Conservation (phyloP, 2,888 invertebrate genomes). For the Drosophila siamana region DNA sequence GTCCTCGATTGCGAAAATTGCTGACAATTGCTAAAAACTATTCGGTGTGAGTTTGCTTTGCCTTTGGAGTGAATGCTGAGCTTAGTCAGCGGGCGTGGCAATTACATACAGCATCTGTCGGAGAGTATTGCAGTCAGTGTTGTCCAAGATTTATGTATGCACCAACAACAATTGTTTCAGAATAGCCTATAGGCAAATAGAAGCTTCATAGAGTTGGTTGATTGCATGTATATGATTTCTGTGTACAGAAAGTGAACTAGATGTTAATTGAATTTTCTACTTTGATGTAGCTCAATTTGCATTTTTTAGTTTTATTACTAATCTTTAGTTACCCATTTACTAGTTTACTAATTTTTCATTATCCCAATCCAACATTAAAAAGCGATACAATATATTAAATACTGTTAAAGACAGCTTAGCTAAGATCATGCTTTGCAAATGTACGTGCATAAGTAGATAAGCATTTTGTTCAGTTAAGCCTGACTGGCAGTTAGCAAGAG, state of each 20-base stretch:
- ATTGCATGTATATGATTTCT: too few relatives aligned
- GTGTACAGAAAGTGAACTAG: too few relatives aligned
- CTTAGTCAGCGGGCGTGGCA: conserved; percentile 34
- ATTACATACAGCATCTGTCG: conserved; percentile 38
- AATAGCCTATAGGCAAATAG: neutral
- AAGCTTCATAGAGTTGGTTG: too few relatives aligned
- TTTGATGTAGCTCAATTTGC: too few relatives aligned
- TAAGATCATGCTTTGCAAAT: too few relatives aligned
- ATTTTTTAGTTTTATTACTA: too few relatives aligned
- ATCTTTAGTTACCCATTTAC: too few relatives aligned
- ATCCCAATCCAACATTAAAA: too few relatives aligned
- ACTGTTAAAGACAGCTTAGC: too few relatives aligned
- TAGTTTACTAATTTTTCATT: too few relatives aligned
- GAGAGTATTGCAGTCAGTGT: conserved; percentile 11
- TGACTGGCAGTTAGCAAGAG: conserved; percentile 8
- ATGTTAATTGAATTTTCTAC: too few relatives aligned
- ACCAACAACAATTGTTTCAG: conserved; percentile 11
- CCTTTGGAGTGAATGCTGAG: neutral
- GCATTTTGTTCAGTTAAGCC: neutral
- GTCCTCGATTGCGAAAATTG: conserved; percentile 73
- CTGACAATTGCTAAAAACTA: conserved; percentile 83
- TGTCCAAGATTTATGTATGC: conserved; percentile 38
- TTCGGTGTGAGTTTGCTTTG: conserved; percentile 17
- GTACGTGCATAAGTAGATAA: neutral
- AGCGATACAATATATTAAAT: too few relatives aligned